Evolutionary conservation across 1,140 invertebrate species (phyloP), one percentile per base, ranked within the genome.

Genomic region (Cyclargus thomasi): DNA sequence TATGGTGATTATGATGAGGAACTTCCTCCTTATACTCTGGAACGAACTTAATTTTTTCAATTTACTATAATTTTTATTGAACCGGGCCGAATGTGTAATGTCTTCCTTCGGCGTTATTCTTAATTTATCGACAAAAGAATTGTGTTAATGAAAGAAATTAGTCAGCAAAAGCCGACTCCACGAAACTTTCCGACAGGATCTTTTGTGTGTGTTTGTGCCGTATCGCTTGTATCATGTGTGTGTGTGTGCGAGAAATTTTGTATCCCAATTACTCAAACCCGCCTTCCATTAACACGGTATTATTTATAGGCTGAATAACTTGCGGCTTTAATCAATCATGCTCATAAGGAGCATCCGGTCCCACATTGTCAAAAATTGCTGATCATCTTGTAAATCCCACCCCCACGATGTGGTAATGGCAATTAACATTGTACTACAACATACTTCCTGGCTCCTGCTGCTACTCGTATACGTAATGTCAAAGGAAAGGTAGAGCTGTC

Each of bases 251-350:
- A 79, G 70, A 80, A 83, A 85, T 83, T 81, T 83, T 79, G 79
- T 81, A 75, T 77, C 78, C 82, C 83, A 88, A 88, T 88, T 86
- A 86, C 79, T 76, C 75, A 47, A 47, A 70, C 68, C 70, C 80
- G 79, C 74, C 78, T 76, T 79, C 79, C 80, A 85, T 86, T 84
- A 88, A 86, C 83, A 84, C 39, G 39, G 85, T 78, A 85, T 88
- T 87, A 87, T 88, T 85, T 88, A 85, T 85, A 80, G 75, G 79
- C 82, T 85, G 81, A 82, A 87, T 88, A 88, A 80, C 76, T 82
- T 83, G 83, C 86, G 83, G 83, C 79, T 82, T 86, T 85, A 86
- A 86, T 88, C 84, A 88, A 86, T 87, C 80, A 87, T 81, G 79
- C 67, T 73, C 78, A 76, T 71, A 72, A 72, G 65, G 68, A 74